Evolutionary conservation across 2,797 vertebrate genomes (phyloP), one percentile per base, ranked within the genome.

Genomic region (Manis crassicaudata): DNA sequence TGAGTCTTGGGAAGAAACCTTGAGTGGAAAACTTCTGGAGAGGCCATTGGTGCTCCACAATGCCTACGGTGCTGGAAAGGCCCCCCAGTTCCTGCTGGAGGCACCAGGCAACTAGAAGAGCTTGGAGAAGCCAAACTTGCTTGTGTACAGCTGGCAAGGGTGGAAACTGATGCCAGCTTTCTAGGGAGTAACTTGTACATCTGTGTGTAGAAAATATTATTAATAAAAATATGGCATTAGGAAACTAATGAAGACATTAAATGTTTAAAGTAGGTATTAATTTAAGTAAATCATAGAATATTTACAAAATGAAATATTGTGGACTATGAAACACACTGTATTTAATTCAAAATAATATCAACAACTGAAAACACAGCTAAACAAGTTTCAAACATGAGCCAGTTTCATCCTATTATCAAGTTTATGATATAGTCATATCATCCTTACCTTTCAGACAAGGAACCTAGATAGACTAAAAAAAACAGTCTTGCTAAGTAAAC

Each of bases 271-370:
- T 58, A 75, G 35, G 58, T 12, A 88, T 75, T 77, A 72, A 68
- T 79, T 67, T 76, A 82, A 82, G 2, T 94, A 86, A 85, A 82
- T 32, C 67, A 73, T 27, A 3, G 10, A 80, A 72, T 12, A 82
- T 23, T 10, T 54, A 79, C 21, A 65, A 54, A 32, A 90, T 77
- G 23, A 89, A 95, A 87, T 62, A 62, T n/a, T 81, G 32, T 84
- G 13, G 87, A 80, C 7, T 20, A 43, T 81, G 58, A 81, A 60
- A 62, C 5, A 13, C 25, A 58, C 5, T 62, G 0, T 90, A 17
- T 62, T 88, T 89, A 58, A 73, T 83, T 77, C 37, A 89, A 81
- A 88, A 86, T 92, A 72, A 80, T 68, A 73, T 8, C 63, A 62
- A 27, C 58, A 90, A 68, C 52, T 9, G 90, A 88, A 67, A 16